These are phyloP conservation scores for Pica pica DNA, from an alignment of 2,113 vertebrate genomes.

Conservation along the genomic window DNA sequence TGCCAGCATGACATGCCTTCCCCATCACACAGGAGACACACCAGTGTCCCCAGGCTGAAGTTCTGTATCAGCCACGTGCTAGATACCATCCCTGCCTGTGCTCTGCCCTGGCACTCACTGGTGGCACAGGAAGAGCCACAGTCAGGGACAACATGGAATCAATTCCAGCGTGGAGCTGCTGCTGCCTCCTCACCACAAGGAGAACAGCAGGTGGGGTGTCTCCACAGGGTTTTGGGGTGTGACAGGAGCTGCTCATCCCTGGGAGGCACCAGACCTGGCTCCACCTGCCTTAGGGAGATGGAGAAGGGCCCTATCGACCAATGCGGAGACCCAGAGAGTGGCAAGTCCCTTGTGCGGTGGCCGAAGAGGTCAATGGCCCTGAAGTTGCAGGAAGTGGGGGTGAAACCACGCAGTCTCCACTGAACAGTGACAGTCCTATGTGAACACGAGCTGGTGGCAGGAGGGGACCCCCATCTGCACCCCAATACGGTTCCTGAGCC, in stretches of 20 bases:
- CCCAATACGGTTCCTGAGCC: accelerated
- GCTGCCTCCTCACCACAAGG: background rate
- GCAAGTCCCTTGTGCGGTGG: background rate
- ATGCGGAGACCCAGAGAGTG: background rate
- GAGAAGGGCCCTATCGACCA: accelerated
- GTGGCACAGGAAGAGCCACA: background rate
- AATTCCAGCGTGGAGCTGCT: background rate
- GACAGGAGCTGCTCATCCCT: accelerated
- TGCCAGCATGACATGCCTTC: accelerated
- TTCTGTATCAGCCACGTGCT: background rate
- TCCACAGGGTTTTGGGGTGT: background rate
- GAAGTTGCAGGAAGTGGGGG: background rate
- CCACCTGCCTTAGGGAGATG: background rate
- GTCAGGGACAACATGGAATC: background rate
- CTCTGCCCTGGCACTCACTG: background rate
- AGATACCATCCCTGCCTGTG: background rate
- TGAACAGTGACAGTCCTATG: accelerated
- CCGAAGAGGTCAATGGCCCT: background rate
- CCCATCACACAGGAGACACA: background rate
- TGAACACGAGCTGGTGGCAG: background rate
- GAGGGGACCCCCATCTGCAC: accelerated
- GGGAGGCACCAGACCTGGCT: background rate
- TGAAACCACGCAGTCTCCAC: background rate
- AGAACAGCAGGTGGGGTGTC: background rate
- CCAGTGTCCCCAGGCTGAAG: background rate